A percentile compares a stretch with the other conserved stretches of the same genome.
Evolutionary conservation across 2,888 invertebrate genomes (phyloP).

Genomic region (Cheilosia urbana): DNA sequence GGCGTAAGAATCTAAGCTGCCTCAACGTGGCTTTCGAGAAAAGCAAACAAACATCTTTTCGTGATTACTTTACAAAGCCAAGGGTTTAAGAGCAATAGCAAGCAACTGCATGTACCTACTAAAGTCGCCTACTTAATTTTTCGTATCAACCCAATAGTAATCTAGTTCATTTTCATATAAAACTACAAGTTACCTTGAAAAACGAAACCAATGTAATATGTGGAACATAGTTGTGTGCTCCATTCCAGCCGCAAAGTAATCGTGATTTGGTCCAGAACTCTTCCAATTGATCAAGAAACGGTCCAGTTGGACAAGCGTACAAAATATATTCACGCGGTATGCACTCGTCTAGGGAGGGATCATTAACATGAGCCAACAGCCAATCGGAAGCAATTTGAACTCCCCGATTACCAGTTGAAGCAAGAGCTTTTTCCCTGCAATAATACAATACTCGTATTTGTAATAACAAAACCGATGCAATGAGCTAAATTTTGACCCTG

Average conservation of each 20-base stretch:
- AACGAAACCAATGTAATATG: constrained; percentile 95
- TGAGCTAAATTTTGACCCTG: neutral
- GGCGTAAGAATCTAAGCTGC: no score
- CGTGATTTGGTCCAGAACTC: constrained; percentile 92
- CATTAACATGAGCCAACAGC: constrained; percentile 95
- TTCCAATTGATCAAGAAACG: constrained; percentile 87
- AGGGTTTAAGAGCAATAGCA: no score
- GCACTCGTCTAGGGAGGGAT: constrained; percentile 90
- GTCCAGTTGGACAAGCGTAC: constrained; percentile 91
- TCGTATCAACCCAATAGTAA: no score
- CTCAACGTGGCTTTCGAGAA: no score
- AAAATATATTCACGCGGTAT: constrained; percentile 93
- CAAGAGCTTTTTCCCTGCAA: constrained; percentile 93
- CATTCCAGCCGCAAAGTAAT: constrained; percentile 92
- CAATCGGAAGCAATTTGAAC: constrained; percentile 96
- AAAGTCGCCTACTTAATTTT: no score
- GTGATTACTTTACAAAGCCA: no score
- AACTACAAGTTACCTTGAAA: constrained; percentile 88
- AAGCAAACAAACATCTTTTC: no score
- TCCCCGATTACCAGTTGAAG: constrained; percentile 94
- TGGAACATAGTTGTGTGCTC: constrained; percentile 94
- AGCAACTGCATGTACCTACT: no score
- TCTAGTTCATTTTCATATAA: neutral
- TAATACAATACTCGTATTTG: neutral
- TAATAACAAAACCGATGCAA: neutral